Conservation (phyloP, 2,797 vertebrate species). For the Tympanoctomys barrerae region DNA sequence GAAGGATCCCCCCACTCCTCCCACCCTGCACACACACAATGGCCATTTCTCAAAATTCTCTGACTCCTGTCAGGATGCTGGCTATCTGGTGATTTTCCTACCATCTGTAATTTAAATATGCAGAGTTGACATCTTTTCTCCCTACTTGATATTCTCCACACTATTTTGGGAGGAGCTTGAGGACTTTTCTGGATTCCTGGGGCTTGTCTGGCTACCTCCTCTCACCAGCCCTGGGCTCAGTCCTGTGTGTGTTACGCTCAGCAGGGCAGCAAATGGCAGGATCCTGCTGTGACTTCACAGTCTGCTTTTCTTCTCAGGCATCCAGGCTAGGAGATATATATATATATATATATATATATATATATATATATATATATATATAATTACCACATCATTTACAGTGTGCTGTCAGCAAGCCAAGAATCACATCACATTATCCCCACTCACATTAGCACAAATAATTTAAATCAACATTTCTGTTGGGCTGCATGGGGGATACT, state of each 20-base stretch:
- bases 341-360: conserved; percentile 74
- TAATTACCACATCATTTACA: conserved; percentile 86
- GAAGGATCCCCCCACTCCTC: not conserved
- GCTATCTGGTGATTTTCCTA: conserved; percentile 18
- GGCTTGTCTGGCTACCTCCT: conserved; percentile 59
- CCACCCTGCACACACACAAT: no score
- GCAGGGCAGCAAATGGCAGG: conserved; percentile 48
- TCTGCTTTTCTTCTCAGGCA: conserved; percentile 84
- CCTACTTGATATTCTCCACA: conserved; percentile 40
- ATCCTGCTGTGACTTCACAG: conserved; percentile 81
- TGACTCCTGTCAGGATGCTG: not conserved
- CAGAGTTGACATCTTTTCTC: conserved; percentile 19
- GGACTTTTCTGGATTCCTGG: conserved; percentile 65
- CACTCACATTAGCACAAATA: conserved; percentile 81
- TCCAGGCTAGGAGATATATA: conserved; percentile 80
- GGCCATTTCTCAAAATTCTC: not conserved
- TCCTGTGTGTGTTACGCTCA: conserved; percentile 52
- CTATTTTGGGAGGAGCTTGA: conserved; percentile 41
- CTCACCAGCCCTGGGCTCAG: conserved; percentile 55
- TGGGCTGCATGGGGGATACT: no score
- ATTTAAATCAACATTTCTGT: conserved; percentile 86
- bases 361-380: conserved; percentile 80
- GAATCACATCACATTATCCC: conserved; percentile 87
- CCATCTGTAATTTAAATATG: conserved; percentile 58
- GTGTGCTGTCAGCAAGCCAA: conserved; percentile 82